Evolutionary conservation across 1,140 invertebrate species (phyloP).

Genomic region (Bombyx mandarina): DNA sequence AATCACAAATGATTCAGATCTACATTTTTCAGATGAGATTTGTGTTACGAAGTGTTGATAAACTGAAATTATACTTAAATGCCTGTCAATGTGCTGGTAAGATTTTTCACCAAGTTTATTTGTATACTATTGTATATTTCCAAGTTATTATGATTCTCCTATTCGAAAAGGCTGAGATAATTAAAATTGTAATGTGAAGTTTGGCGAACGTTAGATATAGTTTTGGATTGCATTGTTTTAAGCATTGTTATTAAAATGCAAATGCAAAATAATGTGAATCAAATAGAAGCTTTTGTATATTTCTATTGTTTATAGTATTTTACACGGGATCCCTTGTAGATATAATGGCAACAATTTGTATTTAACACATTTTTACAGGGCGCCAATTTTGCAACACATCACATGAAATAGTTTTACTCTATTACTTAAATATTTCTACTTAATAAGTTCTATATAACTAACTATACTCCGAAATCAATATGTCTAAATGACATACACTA

Average conservation of each 20-base stretch:
- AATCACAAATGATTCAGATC: too few relatives aligned
- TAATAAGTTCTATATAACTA: too few relatives aligned
- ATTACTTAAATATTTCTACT: too few relatives aligned
- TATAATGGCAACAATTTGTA: slow-evolving; percentile 12
- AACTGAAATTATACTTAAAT: too few relatives aligned
- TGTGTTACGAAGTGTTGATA: too few relatives aligned
- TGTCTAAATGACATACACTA: too few relatives aligned
- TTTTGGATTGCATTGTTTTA: slow-evolving; percentile 17
- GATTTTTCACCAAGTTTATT: slow-evolving; percentile 58
- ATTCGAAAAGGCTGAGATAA: slow-evolving; percentile 67
- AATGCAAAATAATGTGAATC: slow-evolving; percentile 42
- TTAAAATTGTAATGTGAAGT: slow-evolving; percentile 46
- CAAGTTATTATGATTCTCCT: slow-evolving; percentile 62
- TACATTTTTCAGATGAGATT: too few relatives aligned
- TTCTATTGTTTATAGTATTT: slow-evolving; percentile 61
- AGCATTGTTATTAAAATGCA: not conserved
- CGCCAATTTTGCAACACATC: too few relatives aligned
- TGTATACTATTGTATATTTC: slow-evolving; percentile 66
- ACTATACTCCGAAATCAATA: too few relatives aligned
- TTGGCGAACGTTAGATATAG: slow-evolving; percentile 48
- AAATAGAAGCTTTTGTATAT: slow-evolving; percentile 63
- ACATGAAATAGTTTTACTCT: too few relatives aligned
- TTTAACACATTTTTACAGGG: too few relatives aligned
- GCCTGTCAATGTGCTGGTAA: slow-evolving; percentile 15
- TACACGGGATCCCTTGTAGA: slow-evolving; percentile 53